These are phyloP conservation scores for Dufourea novaeangliae DNA, from an alignment of 1,140 invertebrate species.

Conservation along the genomic window DNA sequence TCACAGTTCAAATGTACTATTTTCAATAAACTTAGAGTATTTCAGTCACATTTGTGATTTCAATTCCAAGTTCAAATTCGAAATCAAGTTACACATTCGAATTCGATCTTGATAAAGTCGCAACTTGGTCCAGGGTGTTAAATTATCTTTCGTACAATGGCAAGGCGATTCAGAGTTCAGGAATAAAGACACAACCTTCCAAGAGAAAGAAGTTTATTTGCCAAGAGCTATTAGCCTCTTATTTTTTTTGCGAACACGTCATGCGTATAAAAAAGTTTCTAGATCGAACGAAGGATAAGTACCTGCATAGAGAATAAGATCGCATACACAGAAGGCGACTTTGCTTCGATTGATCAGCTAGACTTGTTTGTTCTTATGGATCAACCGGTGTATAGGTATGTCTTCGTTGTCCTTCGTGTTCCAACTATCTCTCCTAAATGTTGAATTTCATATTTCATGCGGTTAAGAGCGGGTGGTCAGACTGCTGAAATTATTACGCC, in stretches of 20 bases:
- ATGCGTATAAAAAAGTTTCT: constrained; percentile 49
- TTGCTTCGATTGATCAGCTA: constrained; percentile 45
- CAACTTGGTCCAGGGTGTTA: no score
- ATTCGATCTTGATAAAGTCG: no score
- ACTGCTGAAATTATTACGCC: not conserved
- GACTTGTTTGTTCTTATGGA: constrained; percentile 15
- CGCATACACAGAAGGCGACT: constrained; percentile 21
- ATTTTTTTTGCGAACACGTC: constrained; percentile 49
- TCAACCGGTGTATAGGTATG: constrained; percentile 28
- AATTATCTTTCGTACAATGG: no score
- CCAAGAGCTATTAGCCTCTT: not conserved
- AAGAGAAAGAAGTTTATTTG: not conserved
- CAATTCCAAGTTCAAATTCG: no score
- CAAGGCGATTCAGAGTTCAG: not conserved
- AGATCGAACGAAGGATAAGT: constrained; percentile 58
- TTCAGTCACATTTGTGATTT: no score
- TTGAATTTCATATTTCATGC: constrained; percentile 14
- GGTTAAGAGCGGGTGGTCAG: not conserved
- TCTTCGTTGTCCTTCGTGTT: constrained; percentile 38
- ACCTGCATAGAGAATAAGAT: constrained; percentile 51
- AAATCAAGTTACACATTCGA: no score
- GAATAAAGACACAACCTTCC: not conserved
- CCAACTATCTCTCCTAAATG: not conserved
- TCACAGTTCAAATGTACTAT: no score
- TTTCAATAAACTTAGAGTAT: no score